A percentile compares a stretch with the other conserved stretches of the same genome.
Conservation (phyloP, 2,797 vertebrate species). For the Okamejei kenojei region DNA sequence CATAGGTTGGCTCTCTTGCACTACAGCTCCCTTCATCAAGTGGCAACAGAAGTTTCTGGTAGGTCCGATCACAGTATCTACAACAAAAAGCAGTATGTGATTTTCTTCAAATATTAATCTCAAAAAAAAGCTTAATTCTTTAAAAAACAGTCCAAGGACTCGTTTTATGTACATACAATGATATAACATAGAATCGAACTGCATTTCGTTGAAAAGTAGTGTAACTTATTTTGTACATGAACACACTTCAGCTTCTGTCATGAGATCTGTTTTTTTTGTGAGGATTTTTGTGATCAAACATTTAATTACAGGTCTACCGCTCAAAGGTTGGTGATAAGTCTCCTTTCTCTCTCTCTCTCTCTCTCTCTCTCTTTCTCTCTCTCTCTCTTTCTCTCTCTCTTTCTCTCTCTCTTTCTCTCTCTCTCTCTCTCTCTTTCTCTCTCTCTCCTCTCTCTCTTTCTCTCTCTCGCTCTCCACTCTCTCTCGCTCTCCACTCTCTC, state of each 20-base stretch:
- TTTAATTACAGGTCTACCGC: constrained; percentile 51
- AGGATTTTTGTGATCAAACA: constrained; percentile 41
- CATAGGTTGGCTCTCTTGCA: constrained; percentile 35
- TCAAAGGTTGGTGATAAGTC: constrained; percentile 49
- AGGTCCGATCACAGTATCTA: constrained; percentile 22
- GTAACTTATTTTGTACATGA: constrained; percentile 31
- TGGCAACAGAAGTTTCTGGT: constrained; percentile 27
- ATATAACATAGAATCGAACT: constrained; percentile 27
- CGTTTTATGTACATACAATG: neutral
- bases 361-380: too few relatives aligned
- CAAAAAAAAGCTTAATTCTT: constrained; percentile 33
- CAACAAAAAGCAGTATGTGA: constrained; percentile 32
- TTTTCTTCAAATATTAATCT: constrained; percentile 35
- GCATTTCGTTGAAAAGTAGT: constrained; percentile 27
- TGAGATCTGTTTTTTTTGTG: constrained; percentile 20
- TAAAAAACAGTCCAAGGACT: constrained; percentile 26
- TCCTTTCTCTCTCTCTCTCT: too few relatives aligned
- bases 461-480: too few relatives aligned
- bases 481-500: too few relatives aligned
- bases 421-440: too few relatives aligned
- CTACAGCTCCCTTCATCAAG: constrained; percentile 27
- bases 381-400: too few relatives aligned
- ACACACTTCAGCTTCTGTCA: constrained; percentile 25
- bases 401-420: too few relatives aligned
- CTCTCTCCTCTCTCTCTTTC: too few relatives aligned